Base-by-base conservation (phyloP, 2,888 invertebrate genomes). In the Euproctis similis region DNA sequence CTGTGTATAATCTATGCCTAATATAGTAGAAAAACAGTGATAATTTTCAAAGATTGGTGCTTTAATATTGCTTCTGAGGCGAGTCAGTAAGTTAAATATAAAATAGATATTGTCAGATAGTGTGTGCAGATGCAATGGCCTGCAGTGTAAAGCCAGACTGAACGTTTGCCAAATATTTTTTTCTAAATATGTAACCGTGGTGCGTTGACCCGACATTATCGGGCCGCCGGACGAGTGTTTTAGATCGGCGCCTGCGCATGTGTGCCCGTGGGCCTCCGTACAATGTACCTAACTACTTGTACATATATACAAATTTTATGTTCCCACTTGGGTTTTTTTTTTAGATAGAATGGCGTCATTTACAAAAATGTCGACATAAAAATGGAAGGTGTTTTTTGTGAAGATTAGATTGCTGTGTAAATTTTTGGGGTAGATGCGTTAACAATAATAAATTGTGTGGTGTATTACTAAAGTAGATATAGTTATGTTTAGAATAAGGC, bases 101-200 rank as follows among this genome's bases (percentile, higher is more conserved):
- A 8, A 23, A 12, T 13, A 4, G n/a, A 14, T 4, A 6, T 8
- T n/a, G 4, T 6, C 19, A 14, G 6, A 14, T 14, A 14, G 14
- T 14, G 14, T n/a, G n/a, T 4, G 4, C 14, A 4, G 14, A 14
- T 14, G 6, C 6, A 14, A 10, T 21, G 64, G 43, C 58, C 36
- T 26, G 51, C 59, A 61, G 43, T 68, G 61, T 53, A 68, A 36
- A 53, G 55, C 4, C 14, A 62, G 60, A 69, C 73, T 67, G 77
- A 63, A 64, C 77, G 75, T 78, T 82, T 82, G 82, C 81, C 81
- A 84, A 82, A 81, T 80, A 80, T 82, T 84, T 84, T 82, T 84
- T 84, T 82, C 84, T 84, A 82, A 84, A 84, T 82, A 82, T 82
- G 84, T 77, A 76, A 72, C 74, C 54, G 40, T 46, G 69, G 57